Percentiles rank a stretch among this genome's conserved stretches.
phyloP scores from a whole-genome alignment of 35 echinoderm and acorn worm species.

The Patiria miniata region DNA sequence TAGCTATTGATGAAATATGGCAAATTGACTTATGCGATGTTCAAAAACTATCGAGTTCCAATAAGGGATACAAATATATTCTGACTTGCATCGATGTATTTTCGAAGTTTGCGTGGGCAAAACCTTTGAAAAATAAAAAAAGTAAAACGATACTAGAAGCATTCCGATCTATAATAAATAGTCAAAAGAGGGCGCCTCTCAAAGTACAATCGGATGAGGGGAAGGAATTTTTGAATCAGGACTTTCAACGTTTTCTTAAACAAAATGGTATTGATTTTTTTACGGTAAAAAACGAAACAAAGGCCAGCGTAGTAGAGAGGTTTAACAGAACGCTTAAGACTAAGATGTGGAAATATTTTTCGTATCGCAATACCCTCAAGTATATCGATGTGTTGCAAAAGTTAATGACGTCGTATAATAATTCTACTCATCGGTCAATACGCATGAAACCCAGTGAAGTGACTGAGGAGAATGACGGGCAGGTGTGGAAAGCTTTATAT shows the following conservation, averaged over 20 bases:
- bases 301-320: slow-evolving; percentile 54
- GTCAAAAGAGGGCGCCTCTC: slow-evolving; percentile 19
- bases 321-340: slow-evolving; percentile 76
- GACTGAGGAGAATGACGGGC: slow-evolving; percentile 39
- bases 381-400: neutral
- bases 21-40: neutral
- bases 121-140: slow-evolving; percentile 43
- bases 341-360: slow-evolving; percentile 35
- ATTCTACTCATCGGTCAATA: slow-evolving; percentile 50
- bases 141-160: neutral
- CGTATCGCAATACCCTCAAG: slow-evolving; percentile 23
- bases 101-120: slow-evolving; percentile 43
- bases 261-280: slow-evolving; percentile 44
- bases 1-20: neutral
- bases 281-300: slow-evolving; percentile 51
- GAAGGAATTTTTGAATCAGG: slow-evolving; percentile 46
- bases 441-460: slow-evolving; percentile 42
- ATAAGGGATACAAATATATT: slow-evolving; percentile 42
- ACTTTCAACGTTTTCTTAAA: slow-evolving; percentile 47
- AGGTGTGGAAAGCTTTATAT: slow-evolving; percentile 41
- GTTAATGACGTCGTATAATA: slow-evolving; percentile 45
- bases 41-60: slow-evolving; percentile 20
- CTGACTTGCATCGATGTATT: slow-evolving; percentile 46
- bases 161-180: neutral
- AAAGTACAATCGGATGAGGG: slow-evolving; percentile 48